Evolutionary conservation across 2,888 invertebrate species (phyloP), one percentile per base, ranked within the genome.

Genomic region (Pandemis corylana): DNA sequence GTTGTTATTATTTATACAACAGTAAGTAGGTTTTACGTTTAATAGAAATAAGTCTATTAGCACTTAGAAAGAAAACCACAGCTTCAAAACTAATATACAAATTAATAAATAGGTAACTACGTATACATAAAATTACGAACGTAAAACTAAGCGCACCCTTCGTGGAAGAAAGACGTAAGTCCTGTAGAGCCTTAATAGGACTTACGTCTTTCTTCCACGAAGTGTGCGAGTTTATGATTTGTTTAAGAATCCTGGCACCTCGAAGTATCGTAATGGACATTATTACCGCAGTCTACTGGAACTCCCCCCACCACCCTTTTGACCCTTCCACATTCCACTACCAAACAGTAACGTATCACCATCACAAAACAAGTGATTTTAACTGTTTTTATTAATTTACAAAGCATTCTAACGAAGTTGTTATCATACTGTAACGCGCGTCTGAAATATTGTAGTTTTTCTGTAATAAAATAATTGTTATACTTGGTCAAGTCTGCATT

Each of bases 231-330:
- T 66, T 51, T 41, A 51, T 36, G 51, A 51, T 36, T 65, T 53
- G 36, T 61, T 49, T 74, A 42, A 49, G 15, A 49, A 62, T 13
- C 51, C 53, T 66, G 20, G 64, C 36, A 66, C 49, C 56, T 67
- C 56, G 53, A 72, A 65, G 46, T 61, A 15, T 64, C 15, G 68
- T 63, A 68, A 68, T 72, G 69, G 74, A 71, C 61, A 76, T 79
- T 76, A 68, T 72, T 92, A 94, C 94, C 94, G 80, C 91, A 93
- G 71, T 82, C 76, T 7, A 93, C 87, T 77, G 87, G 85, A 49
- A 75, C 73, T 49, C 90, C 94, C 51, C 87, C 89, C 71, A 93
- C 81, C 62, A 94, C 88, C 82, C 94, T 84, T 80, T 90, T 93
- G 42, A 92, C 83, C 84, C 94, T 89, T 59, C 85, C 80, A 75